Evolutionary conservation across 2,888 invertebrate genomes (phyloP).

Genomic region (Smittia aterrima): DNA sequence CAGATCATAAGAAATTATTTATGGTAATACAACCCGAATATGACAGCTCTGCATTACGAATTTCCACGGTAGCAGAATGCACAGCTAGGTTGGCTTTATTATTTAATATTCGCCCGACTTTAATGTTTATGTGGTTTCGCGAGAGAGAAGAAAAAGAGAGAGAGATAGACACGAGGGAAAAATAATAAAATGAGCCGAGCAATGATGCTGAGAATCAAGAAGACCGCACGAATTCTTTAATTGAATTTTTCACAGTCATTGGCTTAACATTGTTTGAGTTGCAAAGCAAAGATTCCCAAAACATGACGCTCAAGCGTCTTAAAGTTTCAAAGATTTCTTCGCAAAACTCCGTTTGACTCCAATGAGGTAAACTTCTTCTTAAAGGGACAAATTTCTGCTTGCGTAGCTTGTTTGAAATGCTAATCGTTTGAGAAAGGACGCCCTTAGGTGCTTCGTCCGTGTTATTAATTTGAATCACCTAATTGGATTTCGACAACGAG

Average conservation of each 20-base stretch:
- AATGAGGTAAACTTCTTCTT: background rate
- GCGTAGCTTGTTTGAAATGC: background rate
- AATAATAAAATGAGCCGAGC: background rate
- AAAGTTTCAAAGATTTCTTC: background rate
- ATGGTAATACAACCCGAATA: slow-evolving; percentile 21
- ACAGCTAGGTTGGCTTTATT: slow-evolving; percentile 1
- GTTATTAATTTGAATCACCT: slow-evolving; percentile 4
- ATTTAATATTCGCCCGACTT: background rate
- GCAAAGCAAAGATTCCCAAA: background rate
- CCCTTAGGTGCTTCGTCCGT: background rate
- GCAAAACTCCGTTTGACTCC: background rate
- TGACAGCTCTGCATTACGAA: slow-evolving; percentile 22
- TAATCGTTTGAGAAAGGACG: background rate
- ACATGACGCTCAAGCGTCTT: background rate
- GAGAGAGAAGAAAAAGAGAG: background rate
- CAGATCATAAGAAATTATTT: slow-evolving; percentile 10
- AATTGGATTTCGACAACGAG: slow-evolving; percentile 1
- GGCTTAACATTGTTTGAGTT: background rate
- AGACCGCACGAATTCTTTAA: background rate
- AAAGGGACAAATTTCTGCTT: slow-evolving; percentile 1
- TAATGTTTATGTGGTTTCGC: too few relatives aligned
- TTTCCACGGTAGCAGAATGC: slow-evolving; percentile 17
- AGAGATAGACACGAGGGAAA: background rate
- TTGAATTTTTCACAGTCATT: slow-evolving; percentile 15
- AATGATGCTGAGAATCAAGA: background rate